A percentile compares a stretch with the other conserved stretches of the same genome.
Evolutionary conservation across 2,888 invertebrate genomes (phyloP).

Genomic region (Tachina grossa): DNA sequence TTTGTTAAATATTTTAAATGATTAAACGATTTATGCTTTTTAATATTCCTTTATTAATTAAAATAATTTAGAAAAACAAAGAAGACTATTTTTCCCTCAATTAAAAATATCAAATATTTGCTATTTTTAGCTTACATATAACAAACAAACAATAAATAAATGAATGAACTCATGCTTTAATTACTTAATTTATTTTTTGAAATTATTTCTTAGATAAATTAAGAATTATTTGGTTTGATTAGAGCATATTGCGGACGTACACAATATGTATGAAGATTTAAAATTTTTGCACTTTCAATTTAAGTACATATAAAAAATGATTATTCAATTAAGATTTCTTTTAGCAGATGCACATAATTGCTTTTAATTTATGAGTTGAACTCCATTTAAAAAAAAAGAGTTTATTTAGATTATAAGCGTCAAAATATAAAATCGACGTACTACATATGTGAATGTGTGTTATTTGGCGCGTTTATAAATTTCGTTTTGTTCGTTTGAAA

Average conservation of each 20-base stretch:
- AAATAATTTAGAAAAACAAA: conserved; percentile 16
- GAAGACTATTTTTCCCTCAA: conserved; percentile 25
- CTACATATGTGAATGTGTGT: neutral
- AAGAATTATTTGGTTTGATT: conserved; percentile 48
- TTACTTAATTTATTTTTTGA: conserved; percentile 26
- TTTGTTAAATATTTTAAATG: conserved; percentile 22
- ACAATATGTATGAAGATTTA: neutral
- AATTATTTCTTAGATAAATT: conserved; percentile 53
- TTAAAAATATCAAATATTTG: conserved; percentile 43
- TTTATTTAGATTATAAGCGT: conserved; percentile 6
- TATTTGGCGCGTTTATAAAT: conserved; percentile 55
- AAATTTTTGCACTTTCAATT: conserved; percentile 42
- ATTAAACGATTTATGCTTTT: conserved; percentile 55
- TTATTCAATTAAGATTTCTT: conserved; percentile 66
- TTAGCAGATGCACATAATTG: conserved; percentile 44
- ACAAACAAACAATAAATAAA: conserved; percentile 46
- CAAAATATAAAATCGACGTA: neutral
- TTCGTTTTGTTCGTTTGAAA: conserved; percentile 11
- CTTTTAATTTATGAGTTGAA: conserved; percentile 46
- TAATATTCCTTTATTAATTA: conserved; percentile 60
- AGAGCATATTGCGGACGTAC: conserved; percentile 22
- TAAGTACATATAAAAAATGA: conserved; percentile 30
- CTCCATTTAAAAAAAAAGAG: conserved; percentile 25
- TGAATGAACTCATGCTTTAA: conserved; percentile 68
- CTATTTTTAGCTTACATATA: conserved; percentile 60